These are phyloP conservation scores for Pseudocheirus occidentalis DNA, from an alignment of 2,797 vertebrate genomes.

Conservation along the genomic window DNA sequence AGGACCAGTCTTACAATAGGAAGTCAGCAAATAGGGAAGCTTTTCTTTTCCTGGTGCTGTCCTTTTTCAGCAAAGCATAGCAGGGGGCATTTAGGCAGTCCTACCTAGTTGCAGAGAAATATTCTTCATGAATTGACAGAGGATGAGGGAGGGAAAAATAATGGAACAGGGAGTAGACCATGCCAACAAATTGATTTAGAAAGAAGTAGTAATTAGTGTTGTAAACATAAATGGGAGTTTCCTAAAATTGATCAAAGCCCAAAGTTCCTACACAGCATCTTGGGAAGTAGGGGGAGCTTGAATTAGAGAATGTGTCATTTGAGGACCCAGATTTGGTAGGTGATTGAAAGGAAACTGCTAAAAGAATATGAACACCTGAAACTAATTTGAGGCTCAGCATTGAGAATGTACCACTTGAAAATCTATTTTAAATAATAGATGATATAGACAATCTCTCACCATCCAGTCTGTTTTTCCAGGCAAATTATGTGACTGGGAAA, in stretches of 20 bases:
- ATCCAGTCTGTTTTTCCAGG: constrained; percentile 26
- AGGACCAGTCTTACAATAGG: not conserved
- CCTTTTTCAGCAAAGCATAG: not conserved
- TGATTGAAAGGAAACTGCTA: constrained; percentile 35
- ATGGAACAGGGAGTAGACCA: not conserved
- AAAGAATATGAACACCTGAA: constrained; percentile 52
- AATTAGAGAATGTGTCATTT: constrained; percentile 39
- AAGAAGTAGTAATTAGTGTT: constrained; percentile 38
- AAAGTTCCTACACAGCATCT: constrained; percentile 29
- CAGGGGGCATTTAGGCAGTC: not conserved
- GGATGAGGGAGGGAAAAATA: not conserved
- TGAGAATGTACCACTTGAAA: constrained; percentile 14
- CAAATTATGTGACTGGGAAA: constrained; percentile 41
- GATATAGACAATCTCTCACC: constrained; percentile 11
- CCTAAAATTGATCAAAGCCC: constrained; percentile 16
- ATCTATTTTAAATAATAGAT: constrained; percentile 56
- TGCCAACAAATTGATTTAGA: constrained; percentile 18
- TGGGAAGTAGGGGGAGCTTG: constrained; percentile 19
- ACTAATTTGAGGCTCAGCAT: constrained; percentile 44
- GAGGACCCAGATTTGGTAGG: not conserved
- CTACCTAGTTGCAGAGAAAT: constrained; percentile 30
- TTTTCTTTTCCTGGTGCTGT: not conserved
- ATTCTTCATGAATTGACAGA: not conserved
- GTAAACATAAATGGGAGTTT: not conserved
- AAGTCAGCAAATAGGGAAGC: not conserved